These are phyloP conservation scores for Phaenicophaeus curvirostris DNA, from an alignment of 2,797 vertebrate genomes.

Conservation along the genomic window DNA sequence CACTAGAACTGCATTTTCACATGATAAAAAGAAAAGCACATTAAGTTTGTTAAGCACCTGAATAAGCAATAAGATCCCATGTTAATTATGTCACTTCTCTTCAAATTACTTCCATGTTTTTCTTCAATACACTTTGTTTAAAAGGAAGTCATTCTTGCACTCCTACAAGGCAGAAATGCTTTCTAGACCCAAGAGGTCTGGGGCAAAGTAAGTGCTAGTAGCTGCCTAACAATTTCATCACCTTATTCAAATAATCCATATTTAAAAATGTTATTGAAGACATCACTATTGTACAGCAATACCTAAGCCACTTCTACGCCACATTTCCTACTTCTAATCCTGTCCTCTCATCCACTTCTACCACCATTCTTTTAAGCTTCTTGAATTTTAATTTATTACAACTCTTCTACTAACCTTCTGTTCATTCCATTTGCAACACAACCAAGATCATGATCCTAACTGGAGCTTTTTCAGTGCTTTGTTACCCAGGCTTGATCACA, in stretches of 20 bases:
- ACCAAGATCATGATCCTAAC: background rate
- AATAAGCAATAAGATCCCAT: constrained; percentile 11
- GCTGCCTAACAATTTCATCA: background rate
- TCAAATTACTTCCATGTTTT: constrained; percentile 12
- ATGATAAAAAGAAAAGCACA: constrained; percentile 1
- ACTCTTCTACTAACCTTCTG: background rate
- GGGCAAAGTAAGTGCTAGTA: background rate
- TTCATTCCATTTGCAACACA: background rate
- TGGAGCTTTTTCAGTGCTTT: background rate
- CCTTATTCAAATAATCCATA: background rate
- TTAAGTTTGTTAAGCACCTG: constrained; percentile 16
- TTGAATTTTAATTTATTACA: background rate
- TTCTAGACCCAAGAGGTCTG: background rate
- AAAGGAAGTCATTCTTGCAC: background rate
- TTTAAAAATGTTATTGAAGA: background rate
- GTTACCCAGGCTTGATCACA: background rate
- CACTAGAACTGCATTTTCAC: background rate
- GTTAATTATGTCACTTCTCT: background rate
- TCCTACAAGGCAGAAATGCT: background rate
- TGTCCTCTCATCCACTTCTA: background rate
- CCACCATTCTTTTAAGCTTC: background rate
- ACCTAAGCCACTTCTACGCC: background rate
- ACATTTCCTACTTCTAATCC: background rate
- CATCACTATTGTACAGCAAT: background rate
- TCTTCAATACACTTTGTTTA: background rate